Percentiles rank a stretch among this genome's conserved stretches.
Evolutionary conservation across 1,140 invertebrate species (phyloP).

Genomic region (Vanessa tameamea): DNA sequence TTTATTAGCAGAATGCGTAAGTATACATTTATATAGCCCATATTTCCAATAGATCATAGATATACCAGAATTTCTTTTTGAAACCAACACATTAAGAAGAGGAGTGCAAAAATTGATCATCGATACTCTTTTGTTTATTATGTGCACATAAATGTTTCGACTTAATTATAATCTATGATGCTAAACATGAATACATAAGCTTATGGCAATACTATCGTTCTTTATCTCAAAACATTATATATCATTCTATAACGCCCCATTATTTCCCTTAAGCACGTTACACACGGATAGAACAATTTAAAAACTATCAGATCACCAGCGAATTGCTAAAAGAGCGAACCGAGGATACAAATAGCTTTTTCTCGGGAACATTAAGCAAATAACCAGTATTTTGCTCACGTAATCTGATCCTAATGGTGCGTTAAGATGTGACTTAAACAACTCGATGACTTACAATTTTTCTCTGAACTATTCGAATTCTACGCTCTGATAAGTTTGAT

Average conservation of each 20-base stretch:
- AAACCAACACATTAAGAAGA: no score
- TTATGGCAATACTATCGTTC: no score
- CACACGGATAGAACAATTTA: constrained; percentile 38
- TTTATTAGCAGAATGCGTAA: no score
- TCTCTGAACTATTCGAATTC: constrained; percentile 37
- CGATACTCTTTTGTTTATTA: no score
- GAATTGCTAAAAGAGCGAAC: constrained; percentile 37
- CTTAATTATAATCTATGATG: no score
- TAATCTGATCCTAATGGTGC: constrained; percentile 69
- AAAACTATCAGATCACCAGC: constrained; percentile 47
- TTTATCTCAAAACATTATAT: background rate
- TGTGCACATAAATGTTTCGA: no score
- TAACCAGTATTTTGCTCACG: constrained; percentile 66
- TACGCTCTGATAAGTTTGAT: constrained; percentile 13
- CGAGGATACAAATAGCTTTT: constrained; percentile 66
- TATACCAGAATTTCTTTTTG: no score
- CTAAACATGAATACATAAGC: no score
- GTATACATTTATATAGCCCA: no score
- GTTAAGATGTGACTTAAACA: constrained; percentile 73
- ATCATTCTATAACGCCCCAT: constrained; percentile 5
- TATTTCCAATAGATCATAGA: no score
- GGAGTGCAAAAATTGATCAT: no score
- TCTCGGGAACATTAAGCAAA: constrained; percentile 72
- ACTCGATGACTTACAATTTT: constrained; percentile 67
- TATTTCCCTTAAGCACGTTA: constrained; percentile 22